phyloP scores from a whole-genome alignment of 2,888 invertebrate species.

The Sinhomidia bicolor region DNA sequence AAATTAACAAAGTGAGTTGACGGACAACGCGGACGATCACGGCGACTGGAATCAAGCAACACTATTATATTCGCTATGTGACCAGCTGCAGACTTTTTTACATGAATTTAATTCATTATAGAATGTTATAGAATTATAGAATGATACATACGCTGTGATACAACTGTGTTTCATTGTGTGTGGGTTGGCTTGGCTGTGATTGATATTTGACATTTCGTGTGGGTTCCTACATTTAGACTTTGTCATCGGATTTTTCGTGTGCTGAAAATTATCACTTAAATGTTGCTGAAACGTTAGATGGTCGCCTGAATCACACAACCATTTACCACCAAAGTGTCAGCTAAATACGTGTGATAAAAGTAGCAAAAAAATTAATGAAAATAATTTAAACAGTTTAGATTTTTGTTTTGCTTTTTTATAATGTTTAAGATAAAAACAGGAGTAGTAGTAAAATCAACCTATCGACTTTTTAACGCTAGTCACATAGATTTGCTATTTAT shows the following conservation, averaged over 20 bases:
- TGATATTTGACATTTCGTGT: neutral
- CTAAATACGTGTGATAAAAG: too few relatives aligned
- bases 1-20: slow-evolving; percentile 20
- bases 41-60: neutral
- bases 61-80: neutral
- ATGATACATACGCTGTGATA: neutral
- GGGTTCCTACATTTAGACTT: neutral
- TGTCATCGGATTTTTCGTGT: neutral
- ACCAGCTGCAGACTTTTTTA: neutral
- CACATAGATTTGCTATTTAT: slow-evolving; percentile 20
- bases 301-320: too few relatives aligned
- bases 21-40: neutral
- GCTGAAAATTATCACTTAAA: too few relatives aligned
- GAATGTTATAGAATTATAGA: too few relatives aligned
- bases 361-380: too few relatives aligned
- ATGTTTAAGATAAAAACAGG: slow-evolving; percentile 1
- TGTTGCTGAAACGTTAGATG: too few relatives aligned
- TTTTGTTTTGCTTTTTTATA: too few relatives aligned
- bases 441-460: slow-evolving; percentile 27
- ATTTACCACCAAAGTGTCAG: too few relatives aligned
- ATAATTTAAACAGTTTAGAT: too few relatives aligned
- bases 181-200: neutral
- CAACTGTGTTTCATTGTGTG: slow-evolving; percentile 3
- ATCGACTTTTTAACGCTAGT: slow-evolving; percentile 20
- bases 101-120: neutral